A percentile compares a stretch with the other conserved stretches of the same genome.
Evolutionary conservation across 2,888 invertebrate species (phyloP).

Genomic region (Cybosia mesomella): DNA sequence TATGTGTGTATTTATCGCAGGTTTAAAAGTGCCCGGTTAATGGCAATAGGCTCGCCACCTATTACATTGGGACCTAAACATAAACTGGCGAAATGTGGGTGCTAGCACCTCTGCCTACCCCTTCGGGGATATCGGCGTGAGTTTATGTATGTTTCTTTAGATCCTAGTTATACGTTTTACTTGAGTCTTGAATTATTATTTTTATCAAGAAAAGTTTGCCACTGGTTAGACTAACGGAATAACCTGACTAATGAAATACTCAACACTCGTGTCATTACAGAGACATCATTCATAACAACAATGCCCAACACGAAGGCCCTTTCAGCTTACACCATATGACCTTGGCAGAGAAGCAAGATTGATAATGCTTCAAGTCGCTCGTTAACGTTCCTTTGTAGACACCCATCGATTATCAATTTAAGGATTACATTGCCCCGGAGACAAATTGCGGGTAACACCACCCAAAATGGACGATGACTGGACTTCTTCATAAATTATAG

Average conservation of each 20-base stretch:
- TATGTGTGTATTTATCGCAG: no score
- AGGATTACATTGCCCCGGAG: constrained; percentile 64
- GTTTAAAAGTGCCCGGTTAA: no score
- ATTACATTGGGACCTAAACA: no score
- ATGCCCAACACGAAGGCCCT: constrained; percentile 44
- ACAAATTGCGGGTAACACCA: constrained; percentile 64
- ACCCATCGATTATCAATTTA: constrained; percentile 76
- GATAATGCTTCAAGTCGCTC: constrained; percentile 64
- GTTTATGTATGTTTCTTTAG: no score
- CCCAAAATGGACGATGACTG: constrained; percentile 58
- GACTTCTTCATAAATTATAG: constrained; percentile 48
- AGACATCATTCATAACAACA: constrained; percentile 37
- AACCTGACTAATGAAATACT: background rate
- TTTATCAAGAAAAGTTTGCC: background rate
- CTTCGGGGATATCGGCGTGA: no score
- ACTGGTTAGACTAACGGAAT: background rate
- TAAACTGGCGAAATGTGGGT: no score
- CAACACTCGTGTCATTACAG: constrained; percentile 11
- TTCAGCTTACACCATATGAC: constrained; percentile 49
- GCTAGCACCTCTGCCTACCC: no score
- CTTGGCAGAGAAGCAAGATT: constrained; percentile 67
- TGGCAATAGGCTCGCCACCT: no score
- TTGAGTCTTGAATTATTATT: no score
- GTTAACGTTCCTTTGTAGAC: constrained; percentile 69
- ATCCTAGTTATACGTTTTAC: no score